Conservation (phyloP, 2,113 vertebrate genomes). For the Sitta europaea region DNA sequence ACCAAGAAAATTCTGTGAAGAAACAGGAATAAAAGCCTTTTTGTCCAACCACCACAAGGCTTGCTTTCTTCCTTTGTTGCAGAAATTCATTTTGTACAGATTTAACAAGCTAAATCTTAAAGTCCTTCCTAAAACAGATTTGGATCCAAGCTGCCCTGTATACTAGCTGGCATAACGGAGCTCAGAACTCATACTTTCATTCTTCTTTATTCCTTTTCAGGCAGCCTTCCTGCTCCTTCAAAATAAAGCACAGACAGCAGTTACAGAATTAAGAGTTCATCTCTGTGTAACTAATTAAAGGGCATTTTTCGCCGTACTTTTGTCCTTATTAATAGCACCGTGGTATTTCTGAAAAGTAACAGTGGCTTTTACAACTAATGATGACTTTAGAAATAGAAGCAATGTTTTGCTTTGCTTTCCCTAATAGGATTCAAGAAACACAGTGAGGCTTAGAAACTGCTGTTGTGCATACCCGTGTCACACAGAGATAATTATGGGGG, state of each 20-base stretch:
- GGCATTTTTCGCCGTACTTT: neutral
- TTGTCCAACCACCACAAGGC: conserved; percentile 35
- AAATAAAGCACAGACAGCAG: neutral
- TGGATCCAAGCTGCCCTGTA: neutral
- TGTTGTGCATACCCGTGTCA: neutral
- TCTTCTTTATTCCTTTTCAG: neutral
- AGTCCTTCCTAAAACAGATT: conserved; percentile 20
- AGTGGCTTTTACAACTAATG: neutral
- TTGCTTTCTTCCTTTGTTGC: conserved; percentile 37
- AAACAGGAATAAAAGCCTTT: conserved; percentile 12
- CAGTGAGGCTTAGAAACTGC: neutral
- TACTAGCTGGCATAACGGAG: neutral
- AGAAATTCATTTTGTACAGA: conserved; percentile 14
- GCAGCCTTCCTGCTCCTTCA: neutral
- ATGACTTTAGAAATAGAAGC: neutral
- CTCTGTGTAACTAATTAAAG: neutral
- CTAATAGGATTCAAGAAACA: neutral
- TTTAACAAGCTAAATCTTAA: conserved; percentile 44
- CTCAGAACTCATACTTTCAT: neutral
- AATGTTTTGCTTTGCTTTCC: neutral
- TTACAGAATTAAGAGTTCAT: neutral
- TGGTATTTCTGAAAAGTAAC: neutral
- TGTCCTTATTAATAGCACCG: neutral
- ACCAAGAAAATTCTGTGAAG: neutral
- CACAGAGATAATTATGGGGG: neutral